Percentiles rank a stretch among this genome's conserved stretches.
Evolutionary conservation across 1,140 invertebrate genomes (phyloP).

Genomic region (Zelostemma sp.): DNA sequence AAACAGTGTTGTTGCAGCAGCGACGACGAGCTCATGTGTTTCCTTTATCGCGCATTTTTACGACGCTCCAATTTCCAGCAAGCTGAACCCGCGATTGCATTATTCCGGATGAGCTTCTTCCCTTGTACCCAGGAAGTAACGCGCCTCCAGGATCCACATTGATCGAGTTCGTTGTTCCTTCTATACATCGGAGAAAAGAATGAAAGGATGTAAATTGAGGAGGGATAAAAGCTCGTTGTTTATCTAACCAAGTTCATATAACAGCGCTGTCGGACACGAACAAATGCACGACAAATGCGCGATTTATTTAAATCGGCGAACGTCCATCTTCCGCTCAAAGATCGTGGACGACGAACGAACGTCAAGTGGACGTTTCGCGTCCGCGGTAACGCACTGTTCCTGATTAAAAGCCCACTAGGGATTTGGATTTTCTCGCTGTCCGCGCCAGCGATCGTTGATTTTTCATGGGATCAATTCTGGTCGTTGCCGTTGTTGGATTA

Average conservation of each 20-base stretch:
- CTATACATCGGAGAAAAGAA: too few species aligned
- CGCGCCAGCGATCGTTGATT: background rate
- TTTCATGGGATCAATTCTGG: constrained; percentile 1
- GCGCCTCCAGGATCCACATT: constrained; percentile 26
- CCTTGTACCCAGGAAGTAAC: constrained; percentile 26
- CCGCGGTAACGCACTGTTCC: too few species aligned
- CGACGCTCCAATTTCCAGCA: constrained; percentile 28
- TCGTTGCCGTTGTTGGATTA: background rate
- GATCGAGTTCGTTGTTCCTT: too few species aligned
- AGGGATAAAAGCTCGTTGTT: too few species aligned
- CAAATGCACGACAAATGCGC: too few species aligned
- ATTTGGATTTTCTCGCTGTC: background rate
- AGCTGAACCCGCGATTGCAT: constrained; percentile 27
- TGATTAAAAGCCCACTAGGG: background rate
- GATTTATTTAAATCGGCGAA: too few species aligned
- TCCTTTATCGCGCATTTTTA: constrained; percentile 32
- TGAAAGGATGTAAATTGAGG: too few species aligned
- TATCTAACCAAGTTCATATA: too few species aligned
- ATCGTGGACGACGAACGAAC: too few species aligned
- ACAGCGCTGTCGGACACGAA: too few species aligned
- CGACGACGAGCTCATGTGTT: constrained; percentile 1
- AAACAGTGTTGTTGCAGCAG: constrained; percentile 18
- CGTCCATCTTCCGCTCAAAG: too few species aligned
- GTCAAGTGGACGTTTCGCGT: too few species aligned
- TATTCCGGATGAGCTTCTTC: constrained; percentile 25